These are phyloP conservation scores for Pycnonotus jocosus DNA, from an alignment of 2,113 vertebrate genomes.

Conservation along the genomic window DNA sequence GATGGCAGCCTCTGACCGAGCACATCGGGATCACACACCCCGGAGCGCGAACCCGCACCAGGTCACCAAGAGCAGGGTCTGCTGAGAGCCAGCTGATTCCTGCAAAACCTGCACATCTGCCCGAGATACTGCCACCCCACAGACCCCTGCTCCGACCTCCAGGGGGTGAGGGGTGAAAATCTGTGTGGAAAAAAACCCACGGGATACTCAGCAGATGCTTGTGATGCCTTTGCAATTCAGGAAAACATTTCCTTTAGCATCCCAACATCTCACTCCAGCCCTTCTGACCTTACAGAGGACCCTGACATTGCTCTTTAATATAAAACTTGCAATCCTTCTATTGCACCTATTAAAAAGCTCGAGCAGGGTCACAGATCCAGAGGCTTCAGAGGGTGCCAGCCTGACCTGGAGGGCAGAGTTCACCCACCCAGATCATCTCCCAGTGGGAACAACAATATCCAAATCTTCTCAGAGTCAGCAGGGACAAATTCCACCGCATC, in stretches of 20 bases:
- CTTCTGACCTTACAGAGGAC: neutral
- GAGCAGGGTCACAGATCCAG: neutral
- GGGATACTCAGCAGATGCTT: fast-evolving
- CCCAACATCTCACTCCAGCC: neutral
- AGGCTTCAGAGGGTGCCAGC: neutral
- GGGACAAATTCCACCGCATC: neutral
- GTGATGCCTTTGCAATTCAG: neutral
- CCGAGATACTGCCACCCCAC: fast-evolving
- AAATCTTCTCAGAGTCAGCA: neutral
- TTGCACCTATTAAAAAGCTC: neutral
- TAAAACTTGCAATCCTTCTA: neutral
- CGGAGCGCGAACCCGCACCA: fast-evolving
- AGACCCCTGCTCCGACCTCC: neutral
- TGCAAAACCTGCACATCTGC: neutral
- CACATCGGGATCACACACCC: fast-evolving
- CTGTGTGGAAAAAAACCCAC: fast-evolving
- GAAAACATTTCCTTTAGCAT: neutral
- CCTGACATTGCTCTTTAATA: neutral
- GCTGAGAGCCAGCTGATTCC: neutral
- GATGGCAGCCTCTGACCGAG: neutral
- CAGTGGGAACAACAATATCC: neutral
- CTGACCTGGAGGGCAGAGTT: neutral
- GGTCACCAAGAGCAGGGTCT: neutral
- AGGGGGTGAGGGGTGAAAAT: neutral
- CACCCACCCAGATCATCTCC: neutral